A percentile compares a stretch with the other conserved stretches of the same genome.
Conservation (phyloP, 2,113 vertebrate genomes). For the Lamprotornis superbus region DNA sequence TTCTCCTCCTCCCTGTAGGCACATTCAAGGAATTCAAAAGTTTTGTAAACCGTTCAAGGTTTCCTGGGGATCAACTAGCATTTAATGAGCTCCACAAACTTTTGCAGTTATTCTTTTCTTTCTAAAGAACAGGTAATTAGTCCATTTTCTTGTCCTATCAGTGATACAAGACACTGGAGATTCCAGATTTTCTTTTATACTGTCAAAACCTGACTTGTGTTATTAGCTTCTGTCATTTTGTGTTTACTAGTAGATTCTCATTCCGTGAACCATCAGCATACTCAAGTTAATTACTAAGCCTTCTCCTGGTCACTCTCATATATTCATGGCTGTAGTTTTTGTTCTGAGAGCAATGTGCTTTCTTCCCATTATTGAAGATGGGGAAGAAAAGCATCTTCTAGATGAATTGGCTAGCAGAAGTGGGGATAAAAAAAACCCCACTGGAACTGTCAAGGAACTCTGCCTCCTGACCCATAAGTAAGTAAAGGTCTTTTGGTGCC, state of each 20-base stretch:
- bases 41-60: not conserved
- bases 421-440: not conserved
- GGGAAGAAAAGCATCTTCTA: not conserved
- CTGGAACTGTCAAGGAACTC: not conserved
- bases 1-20: not conserved
- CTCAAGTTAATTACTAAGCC: not conserved
- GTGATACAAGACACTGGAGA: not conserved
- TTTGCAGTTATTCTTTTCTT: not conserved
- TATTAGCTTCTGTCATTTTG: not conserved
- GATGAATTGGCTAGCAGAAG: not conserved
- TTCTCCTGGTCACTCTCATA: not conserved
- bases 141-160: not conserved
- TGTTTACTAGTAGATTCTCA: not conserved
- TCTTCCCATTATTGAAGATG: not conserved
- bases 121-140: not conserved
- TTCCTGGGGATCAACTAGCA: not conserved
- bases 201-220: not conserved
- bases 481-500: not conserved
- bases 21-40: not conserved
- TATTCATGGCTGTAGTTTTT: not conserved
- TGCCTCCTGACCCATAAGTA: not conserved
- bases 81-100: not conserved
- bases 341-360: not conserved
- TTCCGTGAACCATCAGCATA: not conserved
- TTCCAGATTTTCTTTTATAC: not conserved